These are phyloP conservation scores for Cephalotes varians DNA, from an alignment of 2,888 invertebrate genomes.

Conservation along the genomic window DNA sequence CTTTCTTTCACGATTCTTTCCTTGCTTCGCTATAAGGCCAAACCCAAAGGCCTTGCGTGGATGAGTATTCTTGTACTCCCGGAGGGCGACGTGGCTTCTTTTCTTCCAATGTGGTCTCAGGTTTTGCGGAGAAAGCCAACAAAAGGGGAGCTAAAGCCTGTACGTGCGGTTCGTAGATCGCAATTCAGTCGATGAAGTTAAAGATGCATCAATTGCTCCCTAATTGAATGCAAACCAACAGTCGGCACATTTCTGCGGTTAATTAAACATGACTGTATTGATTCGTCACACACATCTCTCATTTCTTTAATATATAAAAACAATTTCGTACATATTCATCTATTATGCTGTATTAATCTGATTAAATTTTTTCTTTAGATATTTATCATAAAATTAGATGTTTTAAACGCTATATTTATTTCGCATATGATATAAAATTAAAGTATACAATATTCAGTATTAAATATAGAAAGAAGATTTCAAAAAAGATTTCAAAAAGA, in stretches of 20 bases:
- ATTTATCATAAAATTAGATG: background rate
- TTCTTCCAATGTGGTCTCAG: constrained; percentile 60
- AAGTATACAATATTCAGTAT: background rate
- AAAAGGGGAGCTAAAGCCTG: constrained; percentile 47
- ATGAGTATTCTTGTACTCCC: constrained; percentile 55
- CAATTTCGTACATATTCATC: background rate
- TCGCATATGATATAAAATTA: background rate
- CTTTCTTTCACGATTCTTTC: constrained; percentile 2
- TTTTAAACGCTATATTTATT: background rate
- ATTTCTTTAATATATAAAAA: background rate
- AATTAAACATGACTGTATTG: background rate
- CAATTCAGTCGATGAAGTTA: constrained; percentile 2
- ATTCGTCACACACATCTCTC: background rate
- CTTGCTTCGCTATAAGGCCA: constrained; percentile 23
- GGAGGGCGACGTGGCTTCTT: constrained; percentile 53
- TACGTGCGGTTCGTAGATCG: constrained; percentile 37
- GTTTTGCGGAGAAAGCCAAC: constrained; percentile 47
- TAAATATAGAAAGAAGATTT: background rate
- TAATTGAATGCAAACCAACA: constrained; percentile 14
- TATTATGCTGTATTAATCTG: background rate
- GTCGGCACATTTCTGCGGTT: background rate
- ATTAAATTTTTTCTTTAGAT: background rate
- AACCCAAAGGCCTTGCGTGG: constrained; percentile 50
- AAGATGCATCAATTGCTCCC: constrained; percentile 2
- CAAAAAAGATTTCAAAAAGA: background rate